phyloP scores from a whole-genome alignment of 2,113 vertebrate species.

The Paracanthobrama guichenoti region DNA sequence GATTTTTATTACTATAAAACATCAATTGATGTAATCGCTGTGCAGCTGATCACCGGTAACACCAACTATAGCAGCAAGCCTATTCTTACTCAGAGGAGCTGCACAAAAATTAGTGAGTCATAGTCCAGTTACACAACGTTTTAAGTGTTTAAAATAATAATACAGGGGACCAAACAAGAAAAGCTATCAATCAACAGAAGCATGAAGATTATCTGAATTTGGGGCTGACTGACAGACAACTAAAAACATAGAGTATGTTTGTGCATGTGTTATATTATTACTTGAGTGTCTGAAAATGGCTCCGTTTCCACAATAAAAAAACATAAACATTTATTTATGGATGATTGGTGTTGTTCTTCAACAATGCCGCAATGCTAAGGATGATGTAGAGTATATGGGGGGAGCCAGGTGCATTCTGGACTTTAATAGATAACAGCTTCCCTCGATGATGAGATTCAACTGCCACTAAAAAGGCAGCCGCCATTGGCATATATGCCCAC shows the following conservation, averaged over 20 bases:
- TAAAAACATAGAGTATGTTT: background rate
- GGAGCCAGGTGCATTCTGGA: constrained; percentile 37
- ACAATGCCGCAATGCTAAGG: constrained; percentile 4
- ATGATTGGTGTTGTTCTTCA: constrained; percentile 5
- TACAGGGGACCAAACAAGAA: background rate
- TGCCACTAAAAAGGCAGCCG: constrained; percentile 6
- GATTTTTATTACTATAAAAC: too few species aligned
- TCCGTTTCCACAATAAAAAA: background rate
- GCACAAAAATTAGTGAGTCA: background rate
- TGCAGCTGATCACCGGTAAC: too few species aligned
- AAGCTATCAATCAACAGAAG: background rate
- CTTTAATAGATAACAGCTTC: constrained; percentile 36
- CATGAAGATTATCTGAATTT: background rate
- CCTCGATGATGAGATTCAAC: constrained; percentile 17
- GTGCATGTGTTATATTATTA: background rate
- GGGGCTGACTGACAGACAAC: background rate
- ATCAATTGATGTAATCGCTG: too few species aligned
- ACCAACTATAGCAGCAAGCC: too few species aligned
- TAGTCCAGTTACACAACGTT: background rate
- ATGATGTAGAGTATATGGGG: constrained; percentile 11
- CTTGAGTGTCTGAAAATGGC: background rate
- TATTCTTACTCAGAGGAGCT: background rate
- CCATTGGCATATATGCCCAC: constrained; percentile 9
- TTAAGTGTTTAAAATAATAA: background rate
- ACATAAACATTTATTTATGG: background rate